Percentiles rank a stretch among this genome's conserved stretches.
Evolutionary conservation across 2,797 vertebrate species (phyloP).

Genomic region (Cynopterus sphinx): DNA sequence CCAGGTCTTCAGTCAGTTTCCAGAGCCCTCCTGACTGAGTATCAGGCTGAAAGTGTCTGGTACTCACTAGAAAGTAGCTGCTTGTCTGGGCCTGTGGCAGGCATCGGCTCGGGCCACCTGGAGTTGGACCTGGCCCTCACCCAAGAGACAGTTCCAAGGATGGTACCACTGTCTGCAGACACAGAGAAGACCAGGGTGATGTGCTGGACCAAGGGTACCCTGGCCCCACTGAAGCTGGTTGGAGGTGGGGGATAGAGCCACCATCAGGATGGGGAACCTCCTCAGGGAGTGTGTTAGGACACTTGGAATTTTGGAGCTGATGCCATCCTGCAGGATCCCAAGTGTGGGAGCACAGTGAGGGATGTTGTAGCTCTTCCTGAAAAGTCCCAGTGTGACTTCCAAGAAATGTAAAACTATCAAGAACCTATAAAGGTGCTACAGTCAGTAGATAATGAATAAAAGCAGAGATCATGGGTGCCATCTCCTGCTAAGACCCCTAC

Average conservation of each 20-base stretch:
- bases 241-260: background rate
- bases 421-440: background rate
- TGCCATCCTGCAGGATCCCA: background rate
- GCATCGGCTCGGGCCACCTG: background rate
- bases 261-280: too few species aligned
- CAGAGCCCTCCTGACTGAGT: background rate
- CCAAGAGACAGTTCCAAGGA: background rate
- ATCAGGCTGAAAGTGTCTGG: background rate
- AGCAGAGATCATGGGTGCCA: rapidly evolving
- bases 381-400: background rate
- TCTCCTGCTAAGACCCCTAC: background rate
- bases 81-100: background rate
- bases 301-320: background rate
- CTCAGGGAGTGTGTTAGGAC: too few species aligned
- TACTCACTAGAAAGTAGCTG: too few species aligned
- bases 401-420: background rate
- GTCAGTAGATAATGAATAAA: background rate
- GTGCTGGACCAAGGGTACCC: background rate
- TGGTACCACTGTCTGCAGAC: background rate
- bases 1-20: background rate
- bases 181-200: background rate
- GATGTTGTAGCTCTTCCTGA: background rate
- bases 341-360: background rate
- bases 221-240: background rate
- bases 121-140: background rate